A percentile compares a stretch with the other conserved stretches of the same genome.
Evolutionary conservation across 2,797 vertebrate genomes (phyloP).

Genomic region (Menidia menidia): DNA sequence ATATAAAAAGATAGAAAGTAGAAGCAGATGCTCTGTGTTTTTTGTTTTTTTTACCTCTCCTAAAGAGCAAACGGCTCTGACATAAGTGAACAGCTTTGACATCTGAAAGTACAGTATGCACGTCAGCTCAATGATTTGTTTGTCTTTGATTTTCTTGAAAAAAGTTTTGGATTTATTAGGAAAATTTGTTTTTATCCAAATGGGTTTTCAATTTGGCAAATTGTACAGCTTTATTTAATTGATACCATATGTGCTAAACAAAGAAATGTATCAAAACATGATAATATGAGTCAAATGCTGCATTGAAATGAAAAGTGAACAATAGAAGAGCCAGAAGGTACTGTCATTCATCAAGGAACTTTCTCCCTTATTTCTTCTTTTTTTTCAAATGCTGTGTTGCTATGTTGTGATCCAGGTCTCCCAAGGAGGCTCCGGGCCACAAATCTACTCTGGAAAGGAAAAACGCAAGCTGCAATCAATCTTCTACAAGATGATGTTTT

Average conservation of each 20-base stretch:
- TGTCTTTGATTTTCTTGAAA: background rate
- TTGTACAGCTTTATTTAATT: background rate
- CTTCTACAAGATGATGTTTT: slow-evolving; percentile 92
- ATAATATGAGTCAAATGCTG: background rate
- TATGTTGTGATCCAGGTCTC: slow-evolving; percentile 80
- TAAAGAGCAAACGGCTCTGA: background rate
- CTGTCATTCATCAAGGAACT: background rate
- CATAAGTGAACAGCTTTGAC: background rate
- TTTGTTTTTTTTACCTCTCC: background rate
- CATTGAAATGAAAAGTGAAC: background rate
- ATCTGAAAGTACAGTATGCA: background rate
- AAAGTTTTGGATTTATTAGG: background rate
- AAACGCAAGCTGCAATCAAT: slow-evolving; percentile 88
- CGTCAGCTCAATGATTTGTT: background rate
- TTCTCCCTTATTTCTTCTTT: background rate
- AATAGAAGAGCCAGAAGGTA: background rate
- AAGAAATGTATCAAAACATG: background rate
- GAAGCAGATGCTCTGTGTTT: background rate
- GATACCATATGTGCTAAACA: background rate
- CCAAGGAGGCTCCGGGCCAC: slow-evolving; percentile 91
- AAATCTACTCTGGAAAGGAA: slow-evolving; percentile 93
- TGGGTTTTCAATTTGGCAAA: background rate
- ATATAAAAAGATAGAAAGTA: background rate
- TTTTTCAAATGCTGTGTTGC: background rate
- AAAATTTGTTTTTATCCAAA: background rate